phyloP scores from a whole-genome alignment of 53 echinoderm and acorn worm species.

The Paracentrotus lividus region DNA sequence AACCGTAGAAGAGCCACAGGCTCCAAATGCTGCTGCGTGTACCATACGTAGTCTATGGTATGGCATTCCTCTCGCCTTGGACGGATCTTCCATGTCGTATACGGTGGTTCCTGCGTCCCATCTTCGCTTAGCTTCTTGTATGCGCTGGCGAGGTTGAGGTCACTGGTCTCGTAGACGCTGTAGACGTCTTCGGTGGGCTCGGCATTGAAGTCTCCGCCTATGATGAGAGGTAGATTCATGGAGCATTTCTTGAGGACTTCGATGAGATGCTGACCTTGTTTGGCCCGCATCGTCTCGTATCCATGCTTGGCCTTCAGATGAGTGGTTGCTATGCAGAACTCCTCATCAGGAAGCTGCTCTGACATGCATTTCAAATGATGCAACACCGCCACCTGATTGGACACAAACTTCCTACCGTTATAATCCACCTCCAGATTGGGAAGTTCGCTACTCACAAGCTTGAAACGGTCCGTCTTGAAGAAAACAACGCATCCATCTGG shows the following conservation, averaged over 20 bases:
- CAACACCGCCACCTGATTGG: slow-evolving; percentile 93
- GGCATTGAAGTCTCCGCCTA: slow-evolving; percentile 98
- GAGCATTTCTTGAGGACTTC: slow-evolving; percentile 76
- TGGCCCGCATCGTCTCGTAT: slow-evolving; percentile 80
- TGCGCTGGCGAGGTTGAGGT: slow-evolving; percentile 82
- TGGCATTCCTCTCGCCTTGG: slow-evolving; percentile 88
- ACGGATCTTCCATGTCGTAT: slow-evolving; percentile 98
- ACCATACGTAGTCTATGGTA: slow-evolving; percentile 99
- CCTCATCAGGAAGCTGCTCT: slow-evolving; percentile 41
- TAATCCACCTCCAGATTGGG: slow-evolving; percentile 74
- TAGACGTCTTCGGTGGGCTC: slow-evolving; percentile 90
- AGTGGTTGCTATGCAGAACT: slow-evolving; percentile 90
- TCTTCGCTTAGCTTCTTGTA: slow-evolving; percentile 81
- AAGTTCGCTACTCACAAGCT: slow-evolving; percentile 66
- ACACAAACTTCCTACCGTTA: slow-evolving; percentile 54
- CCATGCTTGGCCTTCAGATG: slow-evolving; percentile 95
- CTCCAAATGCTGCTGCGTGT: slow-evolving; percentile 70
- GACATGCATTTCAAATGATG: slow-evolving; percentile 72
- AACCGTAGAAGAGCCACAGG: slow-evolving; percentile 77
- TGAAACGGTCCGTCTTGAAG: slow-evolving; percentile 87
- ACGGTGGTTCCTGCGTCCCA: slow-evolving; percentile 80
- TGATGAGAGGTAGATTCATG: slow-evolving; percentile 74
- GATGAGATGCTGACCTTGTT: slow-evolving; percentile 87
- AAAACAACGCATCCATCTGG: slow-evolving; percentile 96
- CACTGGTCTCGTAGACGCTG: slow-evolving; percentile 71